phyloP scores from a whole-genome alignment of 2,113 vertebrate species.

The Podiceps cristatus region DNA sequence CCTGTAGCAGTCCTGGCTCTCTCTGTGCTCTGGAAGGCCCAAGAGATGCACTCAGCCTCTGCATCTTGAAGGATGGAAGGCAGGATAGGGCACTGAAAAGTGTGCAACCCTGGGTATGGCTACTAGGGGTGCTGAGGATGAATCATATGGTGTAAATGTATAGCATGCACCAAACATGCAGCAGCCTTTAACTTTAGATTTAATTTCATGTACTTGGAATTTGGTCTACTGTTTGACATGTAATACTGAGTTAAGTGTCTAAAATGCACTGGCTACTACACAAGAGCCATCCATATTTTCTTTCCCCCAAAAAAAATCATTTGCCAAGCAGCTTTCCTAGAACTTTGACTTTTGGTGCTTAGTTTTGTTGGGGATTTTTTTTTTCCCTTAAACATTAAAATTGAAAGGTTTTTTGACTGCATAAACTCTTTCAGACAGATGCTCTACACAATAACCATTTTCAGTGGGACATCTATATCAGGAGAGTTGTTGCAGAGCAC shows the following conservation, averaged over 20 bases:
- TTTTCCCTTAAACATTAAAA: not conserved
- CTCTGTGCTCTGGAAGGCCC: not conserved
- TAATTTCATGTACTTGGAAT: not conserved
- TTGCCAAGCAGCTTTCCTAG: not conserved
- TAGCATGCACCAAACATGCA: not conserved
- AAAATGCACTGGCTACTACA: not conserved
- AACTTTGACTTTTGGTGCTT: not conserved
- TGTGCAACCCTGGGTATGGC: rapidly evolving
- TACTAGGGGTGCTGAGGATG: not conserved
- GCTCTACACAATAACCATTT: not conserved
- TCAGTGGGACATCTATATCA: not conserved
- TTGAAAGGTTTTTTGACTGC: not conserved
- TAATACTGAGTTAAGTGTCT: not conserved
- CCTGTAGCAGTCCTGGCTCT: too few relatives aligned
- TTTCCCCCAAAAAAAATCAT: not conserved
- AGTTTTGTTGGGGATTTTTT: not conserved
- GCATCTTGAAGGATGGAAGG: not conserved
- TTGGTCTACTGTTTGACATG: not conserved
- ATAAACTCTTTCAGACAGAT: not conserved
- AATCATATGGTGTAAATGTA: not conserved
- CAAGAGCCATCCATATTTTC: not conserved
- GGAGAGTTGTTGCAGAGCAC: not conserved
- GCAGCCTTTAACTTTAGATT: not conserved
- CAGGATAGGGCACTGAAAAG: not conserved
- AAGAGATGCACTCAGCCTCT: not conserved